A percentile compares a stretch with the other conserved stretches of the same genome.
These are phyloP conservation scores for Troides helena DNA, from an alignment of 2,888 invertebrate genomes.

Conservation along the genomic window DNA sequence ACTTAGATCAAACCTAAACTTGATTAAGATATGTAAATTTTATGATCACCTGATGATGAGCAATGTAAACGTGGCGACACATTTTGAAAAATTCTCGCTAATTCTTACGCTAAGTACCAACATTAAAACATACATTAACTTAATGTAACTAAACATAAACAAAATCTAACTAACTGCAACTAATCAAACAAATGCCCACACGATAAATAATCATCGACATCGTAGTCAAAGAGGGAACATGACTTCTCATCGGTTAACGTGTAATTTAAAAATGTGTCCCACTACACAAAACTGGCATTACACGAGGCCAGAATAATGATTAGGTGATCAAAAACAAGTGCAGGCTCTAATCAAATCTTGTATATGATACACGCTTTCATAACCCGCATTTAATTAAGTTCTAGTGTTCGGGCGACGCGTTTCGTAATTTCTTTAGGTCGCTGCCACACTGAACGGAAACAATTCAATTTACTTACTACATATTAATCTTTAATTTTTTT, in stretches of 20 bases:
- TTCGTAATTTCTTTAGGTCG: constrained; percentile 39
- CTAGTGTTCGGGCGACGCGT: constrained; percentile 39
- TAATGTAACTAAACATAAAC: constrained; percentile 20
- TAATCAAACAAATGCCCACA: constrained; percentile 24
- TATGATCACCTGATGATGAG: no score
- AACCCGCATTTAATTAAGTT: constrained; percentile 53
- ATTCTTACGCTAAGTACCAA: constrained; percentile 5
- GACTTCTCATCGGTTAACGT: constrained; percentile 34
- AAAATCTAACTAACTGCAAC: constrained; percentile 18
- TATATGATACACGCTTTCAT: constrained; percentile 48
- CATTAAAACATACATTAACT: background rate
- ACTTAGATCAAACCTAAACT: no score
- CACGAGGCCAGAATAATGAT: constrained; percentile 58
- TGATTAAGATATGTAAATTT: no score
- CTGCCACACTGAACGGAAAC: constrained; percentile 19
- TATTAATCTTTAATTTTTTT: background rate
- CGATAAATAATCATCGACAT: constrained; percentile 30
- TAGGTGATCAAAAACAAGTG: constrained; percentile 62
- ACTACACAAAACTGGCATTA: constrained; percentile 49
- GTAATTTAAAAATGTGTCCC: constrained; percentile 48
- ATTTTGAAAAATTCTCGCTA: constrained; percentile 3
- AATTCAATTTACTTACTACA: no score
- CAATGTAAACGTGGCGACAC: no score
- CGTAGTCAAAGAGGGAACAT: constrained; percentile 19
- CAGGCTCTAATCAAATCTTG: constrained; percentile 52